Percentiles rank a stretch among this genome's conserved stretches.
phyloP scores from a whole-genome alignment of 2,797 vertebrate species.

The Hybognathus amarus region DNA sequence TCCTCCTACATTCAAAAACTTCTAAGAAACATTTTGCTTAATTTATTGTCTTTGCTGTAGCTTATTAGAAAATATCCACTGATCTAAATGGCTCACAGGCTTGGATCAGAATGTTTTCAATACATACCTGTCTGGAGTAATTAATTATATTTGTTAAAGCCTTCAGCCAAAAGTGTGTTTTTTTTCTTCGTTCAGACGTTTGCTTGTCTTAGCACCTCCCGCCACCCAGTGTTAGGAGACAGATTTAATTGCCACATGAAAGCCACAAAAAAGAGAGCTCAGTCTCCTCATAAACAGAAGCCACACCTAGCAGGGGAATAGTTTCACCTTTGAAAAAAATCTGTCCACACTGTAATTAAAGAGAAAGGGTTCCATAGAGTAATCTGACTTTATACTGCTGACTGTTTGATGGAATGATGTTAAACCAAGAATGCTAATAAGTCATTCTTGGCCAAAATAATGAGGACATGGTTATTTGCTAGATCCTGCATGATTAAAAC shows the following conservation, averaged over 20 bases:
- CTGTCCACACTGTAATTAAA: conserved; percentile 87
- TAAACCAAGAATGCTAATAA: conserved; percentile 53
- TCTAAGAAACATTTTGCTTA: conserved; percentile 2
- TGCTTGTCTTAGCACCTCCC: conserved; percentile 79
- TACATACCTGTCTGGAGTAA: conserved; percentile 88
- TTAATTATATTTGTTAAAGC: conserved; percentile 87
- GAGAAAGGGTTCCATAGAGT: conserved; percentile 75
- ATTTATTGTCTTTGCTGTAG: conserved; percentile 57
- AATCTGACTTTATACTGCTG: conserved; percentile 54
- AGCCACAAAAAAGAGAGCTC: conserved; percentile 84
- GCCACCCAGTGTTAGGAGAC: conserved; percentile 82
- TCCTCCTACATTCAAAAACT: background rate
- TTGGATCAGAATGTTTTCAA: conserved; percentile 65
- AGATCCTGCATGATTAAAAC: conserved; percentile 20
- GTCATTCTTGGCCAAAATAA: conserved; percentile 39
- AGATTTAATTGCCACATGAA: conserved; percentile 85
- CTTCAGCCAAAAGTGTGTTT: conserved; percentile 75
- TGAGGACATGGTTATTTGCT: conserved; percentile 33
- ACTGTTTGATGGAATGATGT: conserved; percentile 49
- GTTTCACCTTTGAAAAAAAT: conserved; percentile 81
- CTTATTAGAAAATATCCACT: conserved; percentile 71
- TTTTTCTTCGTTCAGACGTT: conserved; percentile 61
- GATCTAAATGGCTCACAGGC: conserved; percentile 74
- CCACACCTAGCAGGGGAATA: conserved; percentile 82
- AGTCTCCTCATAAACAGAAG: conserved; percentile 81